A percentile compares a stretch with the other conserved stretches of the same genome.
Conservation (phyloP, 2,797 vertebrate genomes). For the Acestrorhynchus altus region DNA sequence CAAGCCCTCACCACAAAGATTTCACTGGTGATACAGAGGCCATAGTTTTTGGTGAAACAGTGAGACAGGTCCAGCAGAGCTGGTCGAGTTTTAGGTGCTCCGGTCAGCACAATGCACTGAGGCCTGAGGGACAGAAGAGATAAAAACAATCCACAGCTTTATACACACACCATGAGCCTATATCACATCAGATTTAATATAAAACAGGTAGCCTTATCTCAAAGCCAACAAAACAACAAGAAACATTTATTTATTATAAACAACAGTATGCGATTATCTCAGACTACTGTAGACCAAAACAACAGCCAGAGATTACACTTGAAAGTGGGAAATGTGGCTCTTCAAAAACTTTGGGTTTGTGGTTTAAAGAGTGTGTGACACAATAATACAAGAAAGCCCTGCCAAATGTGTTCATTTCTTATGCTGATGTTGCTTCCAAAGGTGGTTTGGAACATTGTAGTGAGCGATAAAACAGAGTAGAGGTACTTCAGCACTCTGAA, state of each 20-base stretch:
- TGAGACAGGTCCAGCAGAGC: constrained; percentile 92
- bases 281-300: not conserved
- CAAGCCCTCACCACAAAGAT: constrained; percentile 85
- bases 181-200: not conserved
- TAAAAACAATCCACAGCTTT: not conserved
- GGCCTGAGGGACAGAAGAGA: constrained; percentile 77
- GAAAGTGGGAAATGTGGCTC: not conserved
- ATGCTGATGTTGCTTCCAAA: too few relatives aligned
- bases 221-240: not conserved
- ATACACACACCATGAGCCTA: not conserved
- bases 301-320: not conserved
- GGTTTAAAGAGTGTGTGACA: too few relatives aligned
- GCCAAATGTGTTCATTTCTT: too few relatives aligned
- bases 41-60: constrained; percentile 89
- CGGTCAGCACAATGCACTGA: constrained; percentile 90
- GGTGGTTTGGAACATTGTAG: too few relatives aligned
- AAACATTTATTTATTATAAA: not conserved
- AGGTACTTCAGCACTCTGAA: too few relatives aligned
- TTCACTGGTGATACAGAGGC: constrained; percentile 91
- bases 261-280: not conserved
- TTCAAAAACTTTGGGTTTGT: not conserved
- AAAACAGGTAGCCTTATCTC: not conserved
- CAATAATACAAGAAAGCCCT: too few relatives aligned
- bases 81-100: constrained; percentile 86
- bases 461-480: too few relatives aligned